Conservation (phyloP, 1,140 invertebrate species). For the Drosophila obscura region DNA sequence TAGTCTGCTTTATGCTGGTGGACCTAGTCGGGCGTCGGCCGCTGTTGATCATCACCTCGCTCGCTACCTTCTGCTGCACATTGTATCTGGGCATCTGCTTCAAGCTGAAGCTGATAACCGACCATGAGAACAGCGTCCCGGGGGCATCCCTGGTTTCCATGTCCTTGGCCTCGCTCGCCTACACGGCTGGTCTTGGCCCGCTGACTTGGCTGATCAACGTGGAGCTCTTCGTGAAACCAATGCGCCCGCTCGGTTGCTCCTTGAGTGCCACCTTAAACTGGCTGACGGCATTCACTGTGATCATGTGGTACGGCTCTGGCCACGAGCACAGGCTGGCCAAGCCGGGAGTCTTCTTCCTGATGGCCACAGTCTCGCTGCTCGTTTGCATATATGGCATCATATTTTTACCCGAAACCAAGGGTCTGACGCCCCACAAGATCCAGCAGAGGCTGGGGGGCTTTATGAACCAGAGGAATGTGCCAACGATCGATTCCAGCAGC, state of each 20-base stretch:
- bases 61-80: neutral
- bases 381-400: conserved; percentile 7
- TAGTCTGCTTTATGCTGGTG: conserved; percentile 26
- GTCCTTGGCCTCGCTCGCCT: neutral
- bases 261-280: conserved; percentile 7
- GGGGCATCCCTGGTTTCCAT: neutral
- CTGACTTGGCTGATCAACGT: conserved; percentile 34
- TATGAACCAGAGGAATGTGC: neutral
- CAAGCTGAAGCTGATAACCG: neutral
- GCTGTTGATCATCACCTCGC: conserved; percentile 19
- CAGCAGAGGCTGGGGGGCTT: neutral
- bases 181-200: conserved; percentile 18
- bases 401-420: conserved; percentile 43
- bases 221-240: conserved; percentile 10
- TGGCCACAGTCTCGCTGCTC: conserved; percentile 5
- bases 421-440: neutral
- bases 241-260: conserved; percentile 15
- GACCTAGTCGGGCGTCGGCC: conserved; percentile 33
- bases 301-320: conserved; percentile 22
- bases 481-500: neutral
- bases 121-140: neutral
- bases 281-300: conserved; percentile 7
- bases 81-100: neutral
- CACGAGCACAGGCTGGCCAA: neutral
- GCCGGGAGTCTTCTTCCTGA: conserved; percentile 20